phyloP scores from a whole-genome alignment of 2,113 vertebrate species.

The Actenoides hombroni region DNA sequence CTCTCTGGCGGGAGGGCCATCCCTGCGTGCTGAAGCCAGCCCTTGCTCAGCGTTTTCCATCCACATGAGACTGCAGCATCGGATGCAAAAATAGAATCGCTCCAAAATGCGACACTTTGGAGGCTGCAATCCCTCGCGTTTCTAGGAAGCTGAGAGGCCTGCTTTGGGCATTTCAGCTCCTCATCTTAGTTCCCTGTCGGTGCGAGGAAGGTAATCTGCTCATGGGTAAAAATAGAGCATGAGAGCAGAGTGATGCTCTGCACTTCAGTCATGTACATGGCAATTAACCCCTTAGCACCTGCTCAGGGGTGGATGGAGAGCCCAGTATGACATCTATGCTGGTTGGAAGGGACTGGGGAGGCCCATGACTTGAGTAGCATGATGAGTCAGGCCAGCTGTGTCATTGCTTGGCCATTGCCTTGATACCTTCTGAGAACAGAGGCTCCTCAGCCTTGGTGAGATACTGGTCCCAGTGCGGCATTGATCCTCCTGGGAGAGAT shows the following conservation, averaged over 20 bases:
- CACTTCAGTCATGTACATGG: neutral
- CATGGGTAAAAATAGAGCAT: neutral
- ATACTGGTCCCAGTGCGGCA: neutral
- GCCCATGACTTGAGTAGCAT: neutral
- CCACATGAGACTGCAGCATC: conserved; percentile 19
- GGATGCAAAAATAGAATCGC: neutral
- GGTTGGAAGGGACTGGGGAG: neutral
- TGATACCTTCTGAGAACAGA: neutral
- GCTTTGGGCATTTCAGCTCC: neutral
- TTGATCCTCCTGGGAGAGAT: neutral
- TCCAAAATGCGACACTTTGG: neutral
- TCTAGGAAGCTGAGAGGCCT: neutral
- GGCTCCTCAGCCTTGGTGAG: neutral
- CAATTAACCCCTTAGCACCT: neutral
- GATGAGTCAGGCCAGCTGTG: neutral
- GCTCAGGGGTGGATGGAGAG: neutral
- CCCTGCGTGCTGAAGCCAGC: neutral
- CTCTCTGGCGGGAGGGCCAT: neutral
- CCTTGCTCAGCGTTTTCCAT: conserved; percentile 18
- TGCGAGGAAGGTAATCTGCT: neutral
- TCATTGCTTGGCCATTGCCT: neutral
- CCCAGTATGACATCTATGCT: rapidly evolving
- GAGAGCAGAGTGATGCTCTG: neutral
- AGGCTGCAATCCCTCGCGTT: neutral
- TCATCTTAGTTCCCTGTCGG: neutral